phyloP scores from a whole-genome alignment of 2,113 vertebrate species.

The Psettodes erumei region DNA sequence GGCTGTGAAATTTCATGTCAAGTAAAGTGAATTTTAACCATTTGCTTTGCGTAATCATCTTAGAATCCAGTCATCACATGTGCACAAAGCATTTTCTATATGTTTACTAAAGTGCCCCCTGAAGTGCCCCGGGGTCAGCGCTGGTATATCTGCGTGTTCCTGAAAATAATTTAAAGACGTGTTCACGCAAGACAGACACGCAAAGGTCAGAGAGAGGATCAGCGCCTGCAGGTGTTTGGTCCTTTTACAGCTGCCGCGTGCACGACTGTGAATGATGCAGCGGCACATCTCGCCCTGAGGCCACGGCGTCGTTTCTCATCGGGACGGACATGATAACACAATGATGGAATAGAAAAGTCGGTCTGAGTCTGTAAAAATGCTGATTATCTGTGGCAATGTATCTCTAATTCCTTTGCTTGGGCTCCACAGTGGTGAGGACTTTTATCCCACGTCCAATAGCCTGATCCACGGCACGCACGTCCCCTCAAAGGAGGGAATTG shows the following conservation, averaged over 20 bases:
- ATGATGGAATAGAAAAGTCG: conserved; percentile 48
- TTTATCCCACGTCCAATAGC: conserved; percentile 93
- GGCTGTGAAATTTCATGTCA: conserved; percentile 42
- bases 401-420: conserved; percentile 49
- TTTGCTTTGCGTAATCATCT: conserved; percentile 10
- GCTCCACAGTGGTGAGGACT: conserved; percentile 88
- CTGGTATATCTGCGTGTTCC: not conserved
- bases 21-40: not conserved
- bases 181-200: conserved; percentile 1
- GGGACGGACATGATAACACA: conserved; percentile 32
- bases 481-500: conserved; percentile 89
- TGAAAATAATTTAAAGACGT: conserved; percentile 23
- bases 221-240: conserved; percentile 18
- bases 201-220: conserved; percentile 34
- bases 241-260: conserved; percentile 31
- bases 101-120: not conserved
- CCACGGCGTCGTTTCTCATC: conserved; percentile 1
- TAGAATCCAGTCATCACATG: conserved; percentile 59
- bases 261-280: conserved; percentile 46
- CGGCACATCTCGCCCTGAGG: conserved; percentile 21
- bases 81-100: conserved; percentile 60
- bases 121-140: conserved; percentile 28
- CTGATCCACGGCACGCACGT: conserved; percentile 94
- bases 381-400: conserved; percentile 53
- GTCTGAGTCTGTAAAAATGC: conserved; percentile 27